A percentile compares a stretch with the other conserved stretches of the same genome.
Conservation (phyloP, 2,797 vertebrate genomes). For the Thripadectes ignobilis region DNA sequence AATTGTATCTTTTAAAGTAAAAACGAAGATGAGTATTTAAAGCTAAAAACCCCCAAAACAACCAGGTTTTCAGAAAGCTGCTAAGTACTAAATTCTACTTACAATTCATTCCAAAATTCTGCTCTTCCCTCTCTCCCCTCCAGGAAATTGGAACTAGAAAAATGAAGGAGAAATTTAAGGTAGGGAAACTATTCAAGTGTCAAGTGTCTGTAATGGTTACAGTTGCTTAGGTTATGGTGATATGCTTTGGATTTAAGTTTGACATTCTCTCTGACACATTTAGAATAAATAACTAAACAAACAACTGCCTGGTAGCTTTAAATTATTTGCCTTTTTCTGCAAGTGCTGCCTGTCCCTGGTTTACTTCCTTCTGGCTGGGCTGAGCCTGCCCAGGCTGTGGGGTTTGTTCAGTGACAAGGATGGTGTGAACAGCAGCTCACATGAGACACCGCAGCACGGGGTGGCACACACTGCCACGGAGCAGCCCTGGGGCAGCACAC, state of each 20-base stretch:
- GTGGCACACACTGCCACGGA: not conserved
- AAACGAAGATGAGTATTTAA: not conserved
- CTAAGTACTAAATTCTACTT: not conserved
- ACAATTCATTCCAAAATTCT: not conserved
- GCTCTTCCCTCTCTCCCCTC: not conserved
- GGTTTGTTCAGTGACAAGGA: not conserved
- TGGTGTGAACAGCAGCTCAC: not conserved
- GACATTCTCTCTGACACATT: not conserved
- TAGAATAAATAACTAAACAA: not conserved
- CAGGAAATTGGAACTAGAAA: not conserved
- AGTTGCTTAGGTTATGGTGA: not conserved
- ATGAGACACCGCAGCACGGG: fast-evolving
- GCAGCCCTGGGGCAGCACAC: not conserved
- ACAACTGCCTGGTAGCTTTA: not conserved
- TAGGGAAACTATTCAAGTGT: not conserved
- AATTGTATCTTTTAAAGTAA: not conserved
- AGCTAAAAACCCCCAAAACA: not conserved
- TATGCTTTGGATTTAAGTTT: not conserved
- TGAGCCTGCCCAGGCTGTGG: not conserved
- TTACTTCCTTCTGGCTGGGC: not conserved
- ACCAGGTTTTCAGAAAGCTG: not conserved
- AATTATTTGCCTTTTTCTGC: not conserved
- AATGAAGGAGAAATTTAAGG: not conserved
- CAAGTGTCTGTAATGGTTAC: not conserved
- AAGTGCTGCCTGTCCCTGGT: not conserved